Conservation (phyloP, 2,797 vertebrate species). For the Xiphorhynchus erythropygius region DNA sequence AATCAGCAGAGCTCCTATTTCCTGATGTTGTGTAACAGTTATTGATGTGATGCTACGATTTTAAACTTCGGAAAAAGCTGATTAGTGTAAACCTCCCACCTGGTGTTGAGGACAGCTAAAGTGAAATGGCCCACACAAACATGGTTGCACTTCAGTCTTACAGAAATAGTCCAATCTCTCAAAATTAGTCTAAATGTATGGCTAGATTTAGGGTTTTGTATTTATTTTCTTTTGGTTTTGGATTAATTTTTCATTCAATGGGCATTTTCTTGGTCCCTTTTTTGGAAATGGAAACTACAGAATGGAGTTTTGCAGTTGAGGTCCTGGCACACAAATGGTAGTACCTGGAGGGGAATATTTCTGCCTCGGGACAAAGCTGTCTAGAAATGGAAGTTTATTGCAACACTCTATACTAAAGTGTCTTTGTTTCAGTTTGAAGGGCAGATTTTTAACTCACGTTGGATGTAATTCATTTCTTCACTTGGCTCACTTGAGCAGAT, state of each 20-base stretch:
- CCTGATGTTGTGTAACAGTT: slow-evolving; percentile 33
- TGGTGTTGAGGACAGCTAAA: background rate
- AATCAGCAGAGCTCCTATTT: background rate
- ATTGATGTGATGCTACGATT: slow-evolving; percentile 32
- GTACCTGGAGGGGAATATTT: background rate
- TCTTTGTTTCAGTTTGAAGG: background rate
- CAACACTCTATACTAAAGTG: background rate
- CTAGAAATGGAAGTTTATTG: background rate
- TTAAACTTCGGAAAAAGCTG: slow-evolving; percentile 60
- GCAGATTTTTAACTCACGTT: background rate
- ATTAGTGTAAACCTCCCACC: slow-evolving; percentile 47
- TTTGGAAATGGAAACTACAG: background rate
- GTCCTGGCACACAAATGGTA: background rate
- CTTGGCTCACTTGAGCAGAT: background rate
- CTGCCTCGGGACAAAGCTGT: background rate
- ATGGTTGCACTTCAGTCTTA: background rate
- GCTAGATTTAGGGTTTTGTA: background rate
- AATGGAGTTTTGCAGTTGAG: background rate
- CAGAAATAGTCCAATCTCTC: background rate
- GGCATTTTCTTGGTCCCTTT: background rate
- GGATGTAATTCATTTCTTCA: background rate
- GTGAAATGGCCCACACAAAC: background rate
- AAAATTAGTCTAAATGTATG: background rate
- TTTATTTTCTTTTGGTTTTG: background rate
- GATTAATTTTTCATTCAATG: background rate